These are phyloP conservation scores for Lepidocyrtoides sp. DNA, from an alignment of 2,888 invertebrate genomes.

Conservation along the genomic window DNA sequence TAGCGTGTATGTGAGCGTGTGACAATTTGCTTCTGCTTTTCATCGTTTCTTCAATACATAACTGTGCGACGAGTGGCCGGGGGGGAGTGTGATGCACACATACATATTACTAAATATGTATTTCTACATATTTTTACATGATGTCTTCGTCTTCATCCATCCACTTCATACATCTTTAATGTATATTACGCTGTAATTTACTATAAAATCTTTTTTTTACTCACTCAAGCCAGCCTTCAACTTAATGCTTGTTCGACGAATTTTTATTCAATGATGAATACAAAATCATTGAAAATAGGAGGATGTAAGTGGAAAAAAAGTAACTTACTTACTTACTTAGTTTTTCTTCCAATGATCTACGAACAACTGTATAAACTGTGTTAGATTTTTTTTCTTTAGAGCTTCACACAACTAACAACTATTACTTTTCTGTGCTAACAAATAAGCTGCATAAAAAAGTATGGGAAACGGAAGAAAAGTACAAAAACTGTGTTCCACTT, in stretches of 20 bases:
- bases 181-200: constrained; percentile 8
- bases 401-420: neutral
- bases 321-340: neutral
- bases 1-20: neutral
- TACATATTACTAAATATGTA: neutral
- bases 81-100: too few relatives aligned
- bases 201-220: neutral
- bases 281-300: constrained; percentile 15
- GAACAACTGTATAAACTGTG: constrained; percentile 3
- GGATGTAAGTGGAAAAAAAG: constrained; percentile 2
- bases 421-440: constrained; percentile 3
- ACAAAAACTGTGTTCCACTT: constrained; percentile 13
- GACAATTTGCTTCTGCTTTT: constrained; percentile 59
- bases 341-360: constrained; percentile 53
- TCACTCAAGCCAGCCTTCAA: neutral
- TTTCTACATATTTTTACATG: neutral
- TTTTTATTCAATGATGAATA: neutral
- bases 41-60: neutral
- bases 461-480: neutral
- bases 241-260: neutral
- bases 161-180: neutral
- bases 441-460: neutral
- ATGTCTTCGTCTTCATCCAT: constrained; percentile 17
- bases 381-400: neutral
- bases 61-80: too few relatives aligned